Evolutionary conservation across 2,888 invertebrate species (phyloP).

Genomic region (Amblyteles armatorius): DNA sequence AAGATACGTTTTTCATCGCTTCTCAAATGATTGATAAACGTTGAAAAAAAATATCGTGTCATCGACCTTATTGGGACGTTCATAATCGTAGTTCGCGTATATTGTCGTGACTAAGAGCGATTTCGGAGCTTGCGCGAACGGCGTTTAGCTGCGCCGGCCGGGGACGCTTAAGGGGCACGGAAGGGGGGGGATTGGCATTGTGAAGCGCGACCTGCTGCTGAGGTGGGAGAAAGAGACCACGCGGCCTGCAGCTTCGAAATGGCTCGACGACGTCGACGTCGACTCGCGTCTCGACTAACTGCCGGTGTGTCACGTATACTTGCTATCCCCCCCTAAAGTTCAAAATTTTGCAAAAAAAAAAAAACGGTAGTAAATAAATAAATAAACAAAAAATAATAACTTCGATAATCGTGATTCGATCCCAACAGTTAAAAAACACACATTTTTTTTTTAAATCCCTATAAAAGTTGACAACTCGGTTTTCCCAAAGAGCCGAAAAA

Average conservation of each 20-base stretch:
- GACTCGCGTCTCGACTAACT: constrained; percentile 67
- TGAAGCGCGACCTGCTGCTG: constrained; percentile 59
- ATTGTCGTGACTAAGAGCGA: constrained; percentile 44
- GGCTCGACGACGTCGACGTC: constrained; percentile 63
- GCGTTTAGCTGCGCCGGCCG: constrained; percentile 64
- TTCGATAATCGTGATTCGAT: neutral
- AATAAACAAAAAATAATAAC: neutral
- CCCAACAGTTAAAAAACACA: neutral
- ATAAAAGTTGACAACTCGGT: neutral
- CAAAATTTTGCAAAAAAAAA: neutral
- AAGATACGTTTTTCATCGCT: neutral
- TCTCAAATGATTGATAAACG: neutral
- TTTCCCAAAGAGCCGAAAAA: neutral
- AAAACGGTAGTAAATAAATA: neutral
- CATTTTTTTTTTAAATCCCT: neutral
- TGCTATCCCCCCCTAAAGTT: neutral
- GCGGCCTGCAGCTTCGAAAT: constrained; percentile 66
- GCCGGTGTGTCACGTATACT: constrained; percentile 61
- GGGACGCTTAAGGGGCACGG: constrained; percentile 29
- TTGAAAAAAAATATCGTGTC: neutral
- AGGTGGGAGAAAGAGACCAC: constrained; percentile 67
- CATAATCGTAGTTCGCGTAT: neutral
- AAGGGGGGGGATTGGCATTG: constrained; percentile 60
- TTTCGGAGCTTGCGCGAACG: constrained; percentile 72
- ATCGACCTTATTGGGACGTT: neutral